Base-by-base conservation (phyloP, 2,888 invertebrate genomes). In the Melanophora roralis region DNA sequence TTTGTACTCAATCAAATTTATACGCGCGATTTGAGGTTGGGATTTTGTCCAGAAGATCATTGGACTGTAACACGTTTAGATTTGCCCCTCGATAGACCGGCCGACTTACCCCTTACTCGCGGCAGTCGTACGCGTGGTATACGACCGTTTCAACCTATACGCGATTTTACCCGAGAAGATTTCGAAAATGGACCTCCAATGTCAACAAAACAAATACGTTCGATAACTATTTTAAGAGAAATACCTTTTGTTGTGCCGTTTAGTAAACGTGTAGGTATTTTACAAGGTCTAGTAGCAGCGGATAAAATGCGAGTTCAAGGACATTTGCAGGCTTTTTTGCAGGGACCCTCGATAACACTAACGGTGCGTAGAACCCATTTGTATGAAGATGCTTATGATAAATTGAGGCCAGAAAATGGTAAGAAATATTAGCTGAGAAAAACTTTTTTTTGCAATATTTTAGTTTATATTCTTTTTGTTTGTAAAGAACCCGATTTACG, bases 341-440 rank as follows among this genome's bases (percentile, higher is more conserved):
- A 94, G 84, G 95, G 95, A 0, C 95, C 95, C 0, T 92, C 93
- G 47, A 94, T 95, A 83, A 92, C 93, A 84, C 92, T 97, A 38
- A 94, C 94, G 34, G 95, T 97, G 7, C 91, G 97, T 74, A 92
- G 99, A 71, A 95, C 96, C 83, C 97, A 97, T 91, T 92, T 99
- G n/a, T 99, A 99, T 88, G 99, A 99, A 91, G 99, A 99, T 90
- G 97, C 99, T 0, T 98, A 97, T 88, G 97, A 98, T 65, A 97
- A 97, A 89, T 92, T 99, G 4, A 95, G 97, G 1, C 93, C 93
- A 1, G 96, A 96, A 85, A 98, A 97, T 91, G 96, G 96, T 96
- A 90, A 6, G 36, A 36, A 8, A 36, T 7, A n/a, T n/a, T n/a
- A n/a, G n/a, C n/a, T n/a, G n/a, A n/a, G n/a, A n/a, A 34, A 43